phyloP scores from a whole-genome alignment of 2,113 vertebrate species.

The Microcebus tavaratra region DNA sequence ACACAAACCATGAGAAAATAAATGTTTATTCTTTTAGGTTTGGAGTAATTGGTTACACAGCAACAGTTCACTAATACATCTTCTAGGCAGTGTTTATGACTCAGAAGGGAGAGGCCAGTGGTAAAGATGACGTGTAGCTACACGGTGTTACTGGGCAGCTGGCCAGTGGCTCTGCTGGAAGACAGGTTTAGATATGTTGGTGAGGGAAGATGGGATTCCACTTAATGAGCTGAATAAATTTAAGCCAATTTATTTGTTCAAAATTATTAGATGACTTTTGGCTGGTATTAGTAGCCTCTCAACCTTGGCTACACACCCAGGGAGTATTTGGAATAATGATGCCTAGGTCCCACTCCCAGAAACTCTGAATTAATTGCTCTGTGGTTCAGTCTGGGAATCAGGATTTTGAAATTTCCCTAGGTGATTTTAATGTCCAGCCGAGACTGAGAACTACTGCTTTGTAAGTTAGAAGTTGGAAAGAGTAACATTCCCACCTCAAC shows the following conservation, averaged over 20 bases:
- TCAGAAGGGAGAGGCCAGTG: not conserved
- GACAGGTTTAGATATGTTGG: not conserved
- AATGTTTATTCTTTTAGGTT: not conserved
- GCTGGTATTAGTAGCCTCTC: not conserved
- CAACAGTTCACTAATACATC: not conserved
- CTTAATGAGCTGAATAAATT: not conserved
- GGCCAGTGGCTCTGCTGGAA: not conserved
- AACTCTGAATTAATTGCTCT: not conserved
- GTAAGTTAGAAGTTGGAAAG: not conserved
- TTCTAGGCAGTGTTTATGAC: not conserved
- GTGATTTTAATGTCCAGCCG: not conserved
- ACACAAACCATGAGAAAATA: not conserved
- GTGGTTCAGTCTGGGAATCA: not conserved
- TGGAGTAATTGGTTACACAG: not conserved
- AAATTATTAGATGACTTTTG: slow-evolving; percentile 21
- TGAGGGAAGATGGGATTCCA: not conserved
- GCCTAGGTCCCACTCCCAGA: not conserved
- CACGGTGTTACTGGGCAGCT: rapidly evolving
- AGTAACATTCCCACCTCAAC: not conserved
- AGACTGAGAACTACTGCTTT: not conserved
- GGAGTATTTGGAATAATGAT: not conserved
- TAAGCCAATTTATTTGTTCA: slow-evolving; percentile 6
- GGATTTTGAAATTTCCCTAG: not conserved
- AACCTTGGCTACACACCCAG: not conserved
- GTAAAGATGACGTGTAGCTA: not conserved